Percentiles rank a stretch among this genome's conserved stretches.
Evolutionary conservation across 2,797 vertebrate species (phyloP).

Genomic region (Artibeus lituratus): DNA sequence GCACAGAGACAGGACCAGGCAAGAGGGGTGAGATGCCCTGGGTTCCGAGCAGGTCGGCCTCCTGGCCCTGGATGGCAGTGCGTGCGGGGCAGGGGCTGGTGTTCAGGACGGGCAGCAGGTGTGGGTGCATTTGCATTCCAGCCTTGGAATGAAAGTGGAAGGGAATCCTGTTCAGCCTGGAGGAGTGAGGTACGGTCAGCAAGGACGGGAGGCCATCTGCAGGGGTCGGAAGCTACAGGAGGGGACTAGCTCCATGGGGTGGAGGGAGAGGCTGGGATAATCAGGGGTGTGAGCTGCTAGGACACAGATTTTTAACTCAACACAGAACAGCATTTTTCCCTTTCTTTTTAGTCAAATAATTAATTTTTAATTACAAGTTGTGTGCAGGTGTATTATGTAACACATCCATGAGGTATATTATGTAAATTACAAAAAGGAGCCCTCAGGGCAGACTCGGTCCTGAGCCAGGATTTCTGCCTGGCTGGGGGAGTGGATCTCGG

Average conservation of each 20-base stretch:
- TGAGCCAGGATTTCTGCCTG: not conserved
- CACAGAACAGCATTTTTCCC: not conserved
- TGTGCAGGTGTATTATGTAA: not conserved
- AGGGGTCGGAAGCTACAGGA: not conserved
- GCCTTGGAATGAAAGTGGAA: not conserved
- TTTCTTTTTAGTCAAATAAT: constrained; percentile 42
- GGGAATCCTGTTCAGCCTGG: not conserved
- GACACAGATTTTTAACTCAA: not conserved
- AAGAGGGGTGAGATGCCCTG: too few relatives aligned
- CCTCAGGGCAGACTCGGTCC: not conserved
- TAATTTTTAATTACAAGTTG: constrained; percentile 47
- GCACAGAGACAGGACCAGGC: not conserved
- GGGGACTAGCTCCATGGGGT: not conserved
- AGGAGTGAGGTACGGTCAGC: not conserved
- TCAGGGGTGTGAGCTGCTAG: not conserved
- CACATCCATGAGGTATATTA: not conserved
- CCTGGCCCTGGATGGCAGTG: not conserved
- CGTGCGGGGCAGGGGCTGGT: not conserved
- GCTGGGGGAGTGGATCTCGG: not conserved
- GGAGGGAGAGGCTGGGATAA: not conserved
- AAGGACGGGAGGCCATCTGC: not conserved
- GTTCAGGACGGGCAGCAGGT: not conserved
- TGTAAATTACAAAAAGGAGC: constrained; percentile 19
- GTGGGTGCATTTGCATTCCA: not conserved
- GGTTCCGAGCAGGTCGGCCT: not conserved